Evolutionary conservation across 2,113 vertebrate species (phyloP).

Genomic region (Tachycineta bicolor): DNA sequence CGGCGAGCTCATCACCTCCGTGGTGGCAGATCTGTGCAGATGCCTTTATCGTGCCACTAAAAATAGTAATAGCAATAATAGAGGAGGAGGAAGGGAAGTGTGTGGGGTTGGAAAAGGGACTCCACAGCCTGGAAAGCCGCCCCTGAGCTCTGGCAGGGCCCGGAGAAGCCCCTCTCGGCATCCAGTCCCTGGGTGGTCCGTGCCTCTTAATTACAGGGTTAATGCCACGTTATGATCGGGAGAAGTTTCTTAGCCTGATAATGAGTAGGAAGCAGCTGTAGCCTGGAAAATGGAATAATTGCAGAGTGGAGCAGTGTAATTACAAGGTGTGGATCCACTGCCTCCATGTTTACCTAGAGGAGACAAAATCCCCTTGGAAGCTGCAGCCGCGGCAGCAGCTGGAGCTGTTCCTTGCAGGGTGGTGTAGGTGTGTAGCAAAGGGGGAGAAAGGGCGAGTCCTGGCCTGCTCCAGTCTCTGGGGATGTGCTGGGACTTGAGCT

Average conservation of each 20-base stretch:
- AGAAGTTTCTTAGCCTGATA: slow-evolving; percentile 73
- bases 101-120: background rate
- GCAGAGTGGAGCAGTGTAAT: slow-evolving; percentile 69
- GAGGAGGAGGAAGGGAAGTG: background rate
- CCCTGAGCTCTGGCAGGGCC: background rate
- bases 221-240: slow-evolving; percentile 48
- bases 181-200: slow-evolving; percentile 60
- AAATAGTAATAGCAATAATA: background rate
- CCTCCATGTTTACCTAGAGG: slow-evolving; percentile 61
- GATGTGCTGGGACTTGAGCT: fast-evolving
- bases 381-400: background rate
- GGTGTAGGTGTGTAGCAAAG: background rate
- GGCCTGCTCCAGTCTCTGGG: background rate
- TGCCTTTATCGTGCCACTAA: background rate
- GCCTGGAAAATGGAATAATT: slow-evolving; percentile 75
- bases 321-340: slow-evolving; percentile 69
- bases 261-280: slow-evolving; percentile 75
- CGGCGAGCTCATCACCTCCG: fast-evolving
- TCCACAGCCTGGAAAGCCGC: background rate
- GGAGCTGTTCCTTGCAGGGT: background rate
- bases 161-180: background rate
- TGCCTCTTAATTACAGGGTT: slow-evolving; percentile 69
- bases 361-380: slow-evolving; percentile 22
- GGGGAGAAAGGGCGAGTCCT: background rate
- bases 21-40: background rate